Base-by-base conservation (phyloP, 2,888 invertebrate genomes). In the Nomada goodeniana region DNA sequence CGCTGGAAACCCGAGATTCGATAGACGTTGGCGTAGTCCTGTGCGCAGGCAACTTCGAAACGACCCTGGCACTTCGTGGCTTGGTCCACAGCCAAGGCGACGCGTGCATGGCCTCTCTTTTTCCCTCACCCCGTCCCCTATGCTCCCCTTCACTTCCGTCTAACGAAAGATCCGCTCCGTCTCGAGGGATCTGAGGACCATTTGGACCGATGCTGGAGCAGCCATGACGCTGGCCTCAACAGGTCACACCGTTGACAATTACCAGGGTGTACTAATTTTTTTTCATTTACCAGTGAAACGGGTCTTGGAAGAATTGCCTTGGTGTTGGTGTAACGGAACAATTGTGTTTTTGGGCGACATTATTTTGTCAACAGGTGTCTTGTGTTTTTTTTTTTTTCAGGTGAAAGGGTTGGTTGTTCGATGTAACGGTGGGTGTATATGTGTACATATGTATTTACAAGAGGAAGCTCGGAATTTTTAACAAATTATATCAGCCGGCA, bases 81-180 rank as follows among this genome's bases (percentile, higher is more conserved):
- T 82, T 82, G 82, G 78, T 82, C 57, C 75, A 67, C 18, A 75
- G 79, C 81, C 81, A 81, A 78, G 74, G 81, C 74, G 70, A 70
- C 67, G 55, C 67, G 55, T 52, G 63, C 67, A 71, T 52, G 5
- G 29, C 9, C 53, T 29, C 65, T n/a, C 47, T 13, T 10, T 61
- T 44, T 26, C n/a, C 63, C 9, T 13, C 26, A 26, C 44, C 15
- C 9, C n/a, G n/a, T 0, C 18, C 23, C 36, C 36, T 36, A 36
- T 7, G 5, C 26, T 55, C 57, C 68, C 2, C 63, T 47, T 53
- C 36, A 47, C 65, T 70, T 80, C 76, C 59, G 63, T 26, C 52
- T 64, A 42, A 18, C 47, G 59, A 69, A 64, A 36, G 68, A 47
- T 36, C 67, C 47, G 75, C 50, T 75, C 63, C 50, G 69, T 44